Conservation (phyloP, 2,113 vertebrate species). For the Epinephelus moara region DNA sequence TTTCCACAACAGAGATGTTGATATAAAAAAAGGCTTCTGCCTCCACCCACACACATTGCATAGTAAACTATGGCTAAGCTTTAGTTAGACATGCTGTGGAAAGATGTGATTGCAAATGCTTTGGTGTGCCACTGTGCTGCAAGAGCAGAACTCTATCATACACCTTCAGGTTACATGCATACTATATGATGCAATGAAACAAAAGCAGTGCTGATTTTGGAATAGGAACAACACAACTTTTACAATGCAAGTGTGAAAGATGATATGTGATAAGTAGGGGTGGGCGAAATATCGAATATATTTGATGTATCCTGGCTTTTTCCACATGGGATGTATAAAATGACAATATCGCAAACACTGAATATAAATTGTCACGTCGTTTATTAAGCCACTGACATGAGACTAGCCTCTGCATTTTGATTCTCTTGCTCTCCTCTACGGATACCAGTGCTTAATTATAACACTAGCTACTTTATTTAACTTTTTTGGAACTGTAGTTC, state of each 20-base stretch:
- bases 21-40: conserved; percentile 28
- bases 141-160: conserved; percentile 1
- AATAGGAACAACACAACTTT: not conserved
- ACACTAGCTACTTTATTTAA: no score
- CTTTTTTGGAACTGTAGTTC: no score
- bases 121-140: conserved; percentile 26
- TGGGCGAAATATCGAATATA: no score
- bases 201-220: not conserved
- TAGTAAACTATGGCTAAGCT: conserved; percentile 50
- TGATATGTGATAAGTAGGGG: no score
- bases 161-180: not conserved
- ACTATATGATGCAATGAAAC: not conserved
- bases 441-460: no score
- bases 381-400: no score
- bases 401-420: no score
- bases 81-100: conserved; percentile 37
- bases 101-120: conserved; percentile 39
- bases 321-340: no score
- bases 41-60: conserved; percentile 62
- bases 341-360: no score
- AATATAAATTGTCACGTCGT: no score
- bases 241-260: not conserved
- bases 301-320: no score
- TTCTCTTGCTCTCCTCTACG: no score
- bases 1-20: conserved; percentile 40